Evolutionary conservation across 2,113 vertebrate genomes (phyloP), one percentile per base, ranked within the genome.

Genomic region (Leucopsar rothschildi): DNA sequence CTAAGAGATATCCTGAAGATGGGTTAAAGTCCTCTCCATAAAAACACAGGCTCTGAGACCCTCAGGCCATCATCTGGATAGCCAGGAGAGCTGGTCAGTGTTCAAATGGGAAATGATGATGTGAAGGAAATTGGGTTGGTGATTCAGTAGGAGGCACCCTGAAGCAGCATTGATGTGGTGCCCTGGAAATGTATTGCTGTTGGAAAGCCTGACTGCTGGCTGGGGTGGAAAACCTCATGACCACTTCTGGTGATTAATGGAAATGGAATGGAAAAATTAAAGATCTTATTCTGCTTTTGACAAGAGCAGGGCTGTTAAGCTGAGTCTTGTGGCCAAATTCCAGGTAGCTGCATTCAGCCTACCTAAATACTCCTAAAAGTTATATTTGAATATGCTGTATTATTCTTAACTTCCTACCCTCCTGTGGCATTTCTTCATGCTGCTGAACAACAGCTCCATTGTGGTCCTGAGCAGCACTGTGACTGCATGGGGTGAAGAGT

Each of bases 201-300:
- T 90, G 93, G 81, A 96, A 97, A 97, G 45, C 83, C n/a, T 80
- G 87, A 53, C 73, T 90, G 25, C 13, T 78, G 85, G 82, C 72
- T 55, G 76, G 35, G 70, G 52, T 96, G 92, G 90, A 96, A 97
- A 96, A 95, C 88, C 92, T 97, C 92, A 88, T 87, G 93, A 96
- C 90, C 78, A 39, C 75, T 95, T 72, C 29, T 57, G 63, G 91
- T 96, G 88, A 92, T 97, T 94, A 95, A 96, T 94, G 57, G 70
- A 86, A 96, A 92, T 4, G 40, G 90, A 95, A 95, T 93, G 96
- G 96, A 94, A 97, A 96, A 97, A 92, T 79, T 94, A 85, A 91
- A 93, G 79, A 66, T 83, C 90, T 92, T 82, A 76, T 88, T 94
- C 95, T 55, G 21, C 82, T 86, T 95, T 75, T 94, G 86, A 95